Percentiles rank a stretch among this genome's conserved stretches.
Conservation (phyloP, 2,888 invertebrate species). For the Dione vanillae region DNA sequence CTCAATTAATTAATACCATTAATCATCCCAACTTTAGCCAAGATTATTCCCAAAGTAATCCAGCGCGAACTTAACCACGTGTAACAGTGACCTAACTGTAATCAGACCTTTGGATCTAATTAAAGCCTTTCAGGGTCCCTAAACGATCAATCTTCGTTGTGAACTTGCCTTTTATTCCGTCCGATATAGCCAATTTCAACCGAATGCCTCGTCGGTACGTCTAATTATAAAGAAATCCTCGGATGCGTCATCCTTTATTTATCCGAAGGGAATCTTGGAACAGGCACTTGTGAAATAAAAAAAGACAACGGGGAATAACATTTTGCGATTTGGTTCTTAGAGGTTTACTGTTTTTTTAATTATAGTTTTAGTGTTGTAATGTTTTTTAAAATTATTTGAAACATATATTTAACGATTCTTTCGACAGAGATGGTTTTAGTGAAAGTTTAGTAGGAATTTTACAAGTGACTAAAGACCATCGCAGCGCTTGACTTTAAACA, state of each 20-base stretch:
- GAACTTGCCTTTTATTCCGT: conserved; percentile 52
- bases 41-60: conserved; percentile 21
- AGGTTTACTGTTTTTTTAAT: conserved; percentile 19
- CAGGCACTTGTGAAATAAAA: conserved; percentile 49
- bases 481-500: no score
- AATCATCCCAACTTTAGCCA: background rate
- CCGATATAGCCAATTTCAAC: conserved; percentile 57
- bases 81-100: conserved; percentile 47
- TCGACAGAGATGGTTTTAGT: no score
- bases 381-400: no score
- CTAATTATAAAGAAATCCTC: conserved; percentile 65
- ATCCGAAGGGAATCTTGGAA: conserved; percentile 53
- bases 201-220: conserved; percentile 55
- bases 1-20: background rate
- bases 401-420: no score
- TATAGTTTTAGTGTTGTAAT: conserved; percentile 14
- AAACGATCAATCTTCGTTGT: conserved; percentile 58
- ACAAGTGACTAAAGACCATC: no score
- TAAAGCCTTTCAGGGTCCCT: conserved; percentile 51
- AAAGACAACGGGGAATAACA: conserved; percentile 32
- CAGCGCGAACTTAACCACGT: conserved; percentile 13
- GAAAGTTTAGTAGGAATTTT: no score
- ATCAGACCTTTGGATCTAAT: conserved; percentile 51
- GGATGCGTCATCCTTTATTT: conserved; percentile 61
- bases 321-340: conserved; percentile 23